Percentiles rank a stretch among this genome's conserved stretches.
Conservation (phyloP, 2,888 invertebrate species). For the Pogonocherus hispidulus region DNA sequence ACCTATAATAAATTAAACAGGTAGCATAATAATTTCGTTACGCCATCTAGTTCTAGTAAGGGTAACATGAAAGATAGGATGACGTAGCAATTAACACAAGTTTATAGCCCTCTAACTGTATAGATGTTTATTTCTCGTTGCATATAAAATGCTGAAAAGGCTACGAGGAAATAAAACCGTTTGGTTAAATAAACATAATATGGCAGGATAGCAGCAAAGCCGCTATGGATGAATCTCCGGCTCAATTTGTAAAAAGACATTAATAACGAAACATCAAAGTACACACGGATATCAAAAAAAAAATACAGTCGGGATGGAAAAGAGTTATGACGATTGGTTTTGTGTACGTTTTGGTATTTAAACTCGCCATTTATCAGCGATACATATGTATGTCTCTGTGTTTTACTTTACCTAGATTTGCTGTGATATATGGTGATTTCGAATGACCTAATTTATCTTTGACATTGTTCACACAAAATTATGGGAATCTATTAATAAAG, state of each 20-base stretch:
- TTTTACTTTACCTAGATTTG: conserved; percentile 1
- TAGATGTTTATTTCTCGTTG: too few relatives aligned
- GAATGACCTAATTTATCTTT: conserved; percentile 3
- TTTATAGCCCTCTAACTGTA: too few relatives aligned
- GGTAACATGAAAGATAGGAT: too few relatives aligned
- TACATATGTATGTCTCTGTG: background rate
- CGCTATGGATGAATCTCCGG: background rate
- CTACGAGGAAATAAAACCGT: background rate
- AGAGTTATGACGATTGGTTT: background rate
- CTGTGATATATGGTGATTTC: background rate
- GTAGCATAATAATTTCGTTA: too few relatives aligned
- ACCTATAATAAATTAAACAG: too few relatives aligned
- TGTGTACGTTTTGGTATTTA: background rate
- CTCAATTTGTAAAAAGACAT: background rate
- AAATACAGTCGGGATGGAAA: background rate
- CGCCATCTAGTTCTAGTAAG: too few relatives aligned
- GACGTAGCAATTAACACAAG: too few relatives aligned
- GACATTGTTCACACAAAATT: conserved; percentile 4
- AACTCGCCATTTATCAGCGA: background rate
- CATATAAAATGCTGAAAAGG: background rate
- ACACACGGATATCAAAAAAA: background rate
- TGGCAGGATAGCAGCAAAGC: background rate
- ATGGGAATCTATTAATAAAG: conserved; percentile 4
- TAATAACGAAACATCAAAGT: background rate
- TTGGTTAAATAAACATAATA: background rate